Evolutionary conservation across 1,140 invertebrate genomes (phyloP), one percentile per base, ranked within the genome.

Genomic region (Belonocnema kinseyi): DNA sequence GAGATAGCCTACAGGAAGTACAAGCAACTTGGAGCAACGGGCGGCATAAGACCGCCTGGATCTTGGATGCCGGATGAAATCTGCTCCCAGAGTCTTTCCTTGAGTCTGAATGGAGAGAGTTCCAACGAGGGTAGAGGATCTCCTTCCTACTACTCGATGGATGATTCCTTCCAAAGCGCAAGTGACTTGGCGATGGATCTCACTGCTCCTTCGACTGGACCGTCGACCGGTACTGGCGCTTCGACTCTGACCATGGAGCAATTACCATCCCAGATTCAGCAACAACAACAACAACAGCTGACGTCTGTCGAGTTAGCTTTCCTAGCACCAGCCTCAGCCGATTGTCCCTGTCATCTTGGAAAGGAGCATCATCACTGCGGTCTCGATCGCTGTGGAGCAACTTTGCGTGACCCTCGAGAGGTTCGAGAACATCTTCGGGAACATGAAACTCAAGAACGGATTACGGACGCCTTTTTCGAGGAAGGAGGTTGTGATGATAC

Each of bases 401-500:
- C 86, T 1, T 53, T 92, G 12, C 86, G 89, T 26, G 90, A 91
- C 56, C 86, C 89, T 0, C 81, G 88, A 1, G 95, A 95, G 16
- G 96, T 97, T 56, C 91, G 95, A 78, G 96, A 97, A 80, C 97
- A 98, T 85, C 94, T 97, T 0, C 93, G 96, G 77, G 95, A 96
- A 80, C 97, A 98, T 89, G 96, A 97, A 80, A 94, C 96, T 56
- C 97, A 97, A 86, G 96, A 97, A 80, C 94, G 96, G 79, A 95
- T 97, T 50, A 97, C 95, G 0, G 96, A 97, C 40, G 94, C 95
- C 2, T 96, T 95, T 85, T 97, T 96, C 89, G 93, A 94, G 78
- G 94, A 95, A 75, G 93, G 94, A 0, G 93, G 94, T 58, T 93
- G 93, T 77, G 94, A 94, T 76, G 94, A 95, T 2, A 93, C 93